These are phyloP conservation scores for Thunnus maccoyii DNA, from an alignment of 2,113 vertebrate species.

Conservation along the genomic window DNA sequence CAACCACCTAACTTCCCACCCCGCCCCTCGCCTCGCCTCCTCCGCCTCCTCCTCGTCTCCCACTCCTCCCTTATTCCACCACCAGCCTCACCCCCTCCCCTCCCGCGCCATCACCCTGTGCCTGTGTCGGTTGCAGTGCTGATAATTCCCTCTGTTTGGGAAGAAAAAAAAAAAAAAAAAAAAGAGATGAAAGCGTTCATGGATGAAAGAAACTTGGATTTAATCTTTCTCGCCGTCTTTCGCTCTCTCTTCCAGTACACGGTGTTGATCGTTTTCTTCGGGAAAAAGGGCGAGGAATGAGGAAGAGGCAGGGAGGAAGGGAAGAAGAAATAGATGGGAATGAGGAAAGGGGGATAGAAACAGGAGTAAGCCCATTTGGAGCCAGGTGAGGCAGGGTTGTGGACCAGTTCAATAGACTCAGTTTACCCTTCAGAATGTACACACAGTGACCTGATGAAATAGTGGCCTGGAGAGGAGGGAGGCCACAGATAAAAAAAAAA, in stretches of 20 bases:
- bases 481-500: conserved; percentile 29
- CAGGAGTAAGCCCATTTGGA: conserved; percentile 38
- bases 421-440: conserved; percentile 48
- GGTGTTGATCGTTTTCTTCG: conserved; percentile 76
- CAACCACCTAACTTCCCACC: conserved; percentile 42
- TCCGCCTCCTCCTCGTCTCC: conserved; percentile 24
- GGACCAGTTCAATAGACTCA: conserved; percentile 39
- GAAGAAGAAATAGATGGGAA: conserved; percentile 14
- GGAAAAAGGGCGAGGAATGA: conserved; percentile 10
- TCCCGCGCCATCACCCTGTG: conserved; percentile 43
- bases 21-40: conserved; percentile 14
- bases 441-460: conserved; percentile 53
- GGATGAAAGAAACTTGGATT: conserved; percentile 98
- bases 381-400: conserved; percentile 35
- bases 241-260: conserved; percentile 86
- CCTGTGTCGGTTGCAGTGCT: conserved; percentile 60
- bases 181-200: conserved; percentile 96
- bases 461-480: conserved; percentile 26
- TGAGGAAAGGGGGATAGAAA: conserved; percentile 9
- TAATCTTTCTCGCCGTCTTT: conserved; percentile 89
- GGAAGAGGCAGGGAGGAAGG: not conserved
- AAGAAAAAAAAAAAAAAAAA: conserved; percentile 77
- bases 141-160: conserved; percentile 80
- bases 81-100: conserved; percentile 4
- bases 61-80: conserved; percentile 36